Base-by-base conservation (phyloP, 1,140 invertebrate species). In the Neotoxoptera formosana region DNA sequence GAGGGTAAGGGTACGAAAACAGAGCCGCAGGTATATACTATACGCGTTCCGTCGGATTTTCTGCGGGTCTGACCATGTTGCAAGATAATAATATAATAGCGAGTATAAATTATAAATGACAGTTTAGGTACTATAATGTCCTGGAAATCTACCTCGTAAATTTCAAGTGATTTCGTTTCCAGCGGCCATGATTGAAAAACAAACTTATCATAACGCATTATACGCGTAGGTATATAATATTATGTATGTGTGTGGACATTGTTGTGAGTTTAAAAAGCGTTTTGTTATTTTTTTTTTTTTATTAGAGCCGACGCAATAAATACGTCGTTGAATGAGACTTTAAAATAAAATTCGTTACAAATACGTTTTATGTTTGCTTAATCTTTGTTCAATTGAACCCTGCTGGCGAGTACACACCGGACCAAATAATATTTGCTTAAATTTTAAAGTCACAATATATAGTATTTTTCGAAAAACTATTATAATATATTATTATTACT, bases 31-130 rank as follows among this genome's bases (percentile, higher is more conserved):
- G 34, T 89, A 89, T 53, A 53, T n/a, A n/a, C n/a, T 89, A 89
- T 36, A 36, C n/a, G 36, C 23, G 36, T 41, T 89, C 3, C 51
- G 21, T 41, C 6, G 51, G 51, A 89, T 56, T 89, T 89, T 89
- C 88, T 89, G 23, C 51, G 34, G 48, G 36, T 34, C 17, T 47
- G 45, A 25, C 14, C n/a, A 47, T 36, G n/a, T 53, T 89, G 23
- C 36, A 56, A 56, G 51, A 89, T 89, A 56, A 56, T 89, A 89
- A 36, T 34, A 56, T 89, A 89, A 36, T 34, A 53, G 88, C 36
- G 21, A 89, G 34, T 56, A 89, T 89, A 89, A 89, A 89, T 89
- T 89, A 56, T 36, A 56, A 89, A 89, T 56, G 88, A 89, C 88
- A 56, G 48, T 56, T 89, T 56, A 23, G 88, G 88, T 56, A n/a